Evolutionary conservation across 2,888 invertebrate species (phyloP).

Genomic region (Lasioglossum marginatum): DNA sequence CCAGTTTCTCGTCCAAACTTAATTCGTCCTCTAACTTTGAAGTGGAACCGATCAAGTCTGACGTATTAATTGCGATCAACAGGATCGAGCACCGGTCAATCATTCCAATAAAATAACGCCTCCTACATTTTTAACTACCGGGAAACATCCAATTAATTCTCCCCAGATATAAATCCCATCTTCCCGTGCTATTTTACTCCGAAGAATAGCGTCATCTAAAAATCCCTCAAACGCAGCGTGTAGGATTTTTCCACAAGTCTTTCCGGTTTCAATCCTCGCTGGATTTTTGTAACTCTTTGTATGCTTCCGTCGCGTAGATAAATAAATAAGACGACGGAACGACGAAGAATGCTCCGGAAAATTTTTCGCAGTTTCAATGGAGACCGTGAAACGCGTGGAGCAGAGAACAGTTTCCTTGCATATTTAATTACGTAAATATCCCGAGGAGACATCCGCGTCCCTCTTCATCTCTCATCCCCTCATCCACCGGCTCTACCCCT

Average conservation of each 20-base stretch:
- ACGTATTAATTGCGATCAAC: neutral
- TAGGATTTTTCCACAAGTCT: neutral
- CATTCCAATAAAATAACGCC: neutral
- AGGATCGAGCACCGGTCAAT: neutral
- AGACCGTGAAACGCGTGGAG: neutral
- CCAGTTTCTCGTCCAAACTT: neutral
- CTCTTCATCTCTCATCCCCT: neutral
- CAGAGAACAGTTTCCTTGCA: slow-evolving; percentile 9
- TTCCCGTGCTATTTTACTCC: neutral
- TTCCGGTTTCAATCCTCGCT: neutral
- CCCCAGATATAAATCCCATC: neutral
- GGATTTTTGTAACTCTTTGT: neutral
- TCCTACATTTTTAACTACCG: neutral
- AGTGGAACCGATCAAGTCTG: neutral
- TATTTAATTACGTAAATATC: slow-evolving; percentile 52
- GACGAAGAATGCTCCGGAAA: neutral
- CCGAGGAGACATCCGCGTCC: neutral
- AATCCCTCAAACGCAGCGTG: neutral
- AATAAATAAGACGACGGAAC: neutral
- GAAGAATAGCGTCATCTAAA: neutral
- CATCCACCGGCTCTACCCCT: neutral
- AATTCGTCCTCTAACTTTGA: neutral
- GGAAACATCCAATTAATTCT: neutral
- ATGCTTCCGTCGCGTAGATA: neutral
- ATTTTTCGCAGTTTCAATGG: neutral